Conservation (phyloP, 1,140 invertebrate species). For the Brachionus plicatilis region DNA sequence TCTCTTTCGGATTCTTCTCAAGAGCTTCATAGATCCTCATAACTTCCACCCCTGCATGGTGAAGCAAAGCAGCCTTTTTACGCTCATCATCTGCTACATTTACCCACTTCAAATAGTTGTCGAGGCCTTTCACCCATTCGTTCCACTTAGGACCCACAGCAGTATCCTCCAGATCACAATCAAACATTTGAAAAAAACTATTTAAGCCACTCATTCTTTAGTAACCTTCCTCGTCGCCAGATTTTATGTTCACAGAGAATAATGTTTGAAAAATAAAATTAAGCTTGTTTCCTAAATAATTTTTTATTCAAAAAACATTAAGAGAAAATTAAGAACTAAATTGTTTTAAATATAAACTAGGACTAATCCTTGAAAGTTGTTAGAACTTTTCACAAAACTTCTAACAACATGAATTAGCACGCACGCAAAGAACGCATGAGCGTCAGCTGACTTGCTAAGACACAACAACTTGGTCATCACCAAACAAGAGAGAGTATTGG, state of each 20-base stretch:
- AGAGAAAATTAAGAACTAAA: neutral
- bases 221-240: neutral
- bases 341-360: neutral
- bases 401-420: neutral
- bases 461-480: no score
- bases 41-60: neutral
- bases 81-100: neutral
- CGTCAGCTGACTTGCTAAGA: neutral
- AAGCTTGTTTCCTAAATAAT: neutral
- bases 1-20: neutral
- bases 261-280: neutral
- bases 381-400: neutral
- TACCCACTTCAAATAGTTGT: neutral
- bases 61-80: neutral
- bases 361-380: neutral
- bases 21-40: neutral
- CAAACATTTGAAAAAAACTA: neutral
- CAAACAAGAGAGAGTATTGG: no score
- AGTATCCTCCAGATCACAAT: neutral
- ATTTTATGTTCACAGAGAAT: neutral
- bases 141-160: neutral
- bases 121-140: neutral
- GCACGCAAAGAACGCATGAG: neutral
- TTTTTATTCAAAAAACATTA: neutral
- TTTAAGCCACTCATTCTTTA: neutral